Evolutionary conservation across 2,797 vertebrate genomes (phyloP), one percentile per base, ranked within the genome.

Genomic region (Cryptoprocta ferox): DNA sequence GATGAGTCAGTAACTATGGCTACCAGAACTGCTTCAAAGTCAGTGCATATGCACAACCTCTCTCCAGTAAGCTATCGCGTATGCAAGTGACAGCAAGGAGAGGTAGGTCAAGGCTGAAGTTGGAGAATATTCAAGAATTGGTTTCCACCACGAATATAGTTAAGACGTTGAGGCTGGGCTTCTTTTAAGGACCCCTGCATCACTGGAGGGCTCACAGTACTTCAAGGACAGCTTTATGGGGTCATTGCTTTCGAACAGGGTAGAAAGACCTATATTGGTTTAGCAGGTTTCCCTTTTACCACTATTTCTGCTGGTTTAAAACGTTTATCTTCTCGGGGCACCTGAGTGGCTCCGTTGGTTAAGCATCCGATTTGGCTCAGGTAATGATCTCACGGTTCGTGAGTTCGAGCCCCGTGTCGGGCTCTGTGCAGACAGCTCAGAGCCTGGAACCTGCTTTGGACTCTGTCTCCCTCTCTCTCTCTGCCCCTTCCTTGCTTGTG

Each of bases 1-100:
- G 89, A 91, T 96, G 95, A 97, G 92, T 97, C 89, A 84, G 96
- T 98, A 96, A 95, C 95, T 95, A 94, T 98, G 76, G 87, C 97
- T 95, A 91, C 96, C 84, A 37, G 94, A 79, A 91, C 94, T 93
- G 91, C 96, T 95, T 63, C 81, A 79, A 95, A 97, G 96, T 92
- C 94, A 45, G 85, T 75, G 63, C 91, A 39, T 76, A 84, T 28
- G 71, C 50, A 90, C 48, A 95, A 50, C 78, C 45, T 30, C 88
- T 87, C 88, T 90, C 83, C 89, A 95, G 70, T 50, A 37, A 76
- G 73, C 95, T 63, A 1, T 48, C 80, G 53, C 94, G 84, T 85
- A 75, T 79, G 73, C 89, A 96, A 90, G 88, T 32, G 53, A 84
- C 79, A 35, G 59, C 96, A 79, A 28, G 86, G 87, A 75, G 91